Percentiles rank a stretch among this genome's conserved stretches.
Conservation (phyloP, 1,140 invertebrate genomes). For the Drosophila nannoptera region DNA sequence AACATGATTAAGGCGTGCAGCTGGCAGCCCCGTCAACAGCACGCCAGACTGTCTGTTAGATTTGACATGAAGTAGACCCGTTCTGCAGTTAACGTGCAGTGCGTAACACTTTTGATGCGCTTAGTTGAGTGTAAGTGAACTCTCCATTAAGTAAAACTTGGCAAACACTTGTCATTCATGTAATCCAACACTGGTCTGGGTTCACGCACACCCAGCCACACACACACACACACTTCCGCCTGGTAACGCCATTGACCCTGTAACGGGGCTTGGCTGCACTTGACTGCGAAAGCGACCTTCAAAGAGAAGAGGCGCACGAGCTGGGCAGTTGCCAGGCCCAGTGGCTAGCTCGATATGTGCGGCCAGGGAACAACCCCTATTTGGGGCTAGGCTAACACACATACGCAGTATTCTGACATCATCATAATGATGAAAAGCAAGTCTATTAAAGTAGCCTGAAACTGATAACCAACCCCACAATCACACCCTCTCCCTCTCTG, state of each 20-base stretch:
- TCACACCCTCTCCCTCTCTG: neutral
- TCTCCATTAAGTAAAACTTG: slow-evolving; percentile 2
- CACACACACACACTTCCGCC: slow-evolving; percentile 4
- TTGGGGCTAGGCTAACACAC: slow-evolving; percentile 37
- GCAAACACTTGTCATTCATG: slow-evolving; percentile 7
- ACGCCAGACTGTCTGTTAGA: neutral
- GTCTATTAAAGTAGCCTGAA: slow-evolving; percentile 32
- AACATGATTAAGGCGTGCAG: neutral
- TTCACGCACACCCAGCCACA: neutral
- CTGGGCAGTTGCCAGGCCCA: slow-evolving; percentile 24
- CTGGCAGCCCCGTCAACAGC: neutral
- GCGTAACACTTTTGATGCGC: neutral
- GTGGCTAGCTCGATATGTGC: slow-evolving; percentile 29
- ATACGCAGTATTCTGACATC: slow-evolving; percentile 58
- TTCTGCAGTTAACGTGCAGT: neutral
- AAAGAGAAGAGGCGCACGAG: neutral
- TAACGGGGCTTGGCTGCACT: slow-evolving; percentile 21
- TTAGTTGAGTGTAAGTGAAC: neutral
- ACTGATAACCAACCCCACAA: slow-evolving; percentile 9
- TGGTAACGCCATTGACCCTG: slow-evolving; percentile 21
- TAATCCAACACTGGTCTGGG: neutral
- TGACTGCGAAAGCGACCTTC: slow-evolving; percentile 42
- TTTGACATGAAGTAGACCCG: neutral
- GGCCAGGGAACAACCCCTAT: slow-evolving; percentile 1
- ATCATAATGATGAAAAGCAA: slow-evolving; percentile 29